These are phyloP conservation scores for Centropristis striata DNA, from an alignment of 2,113 vertebrate species.

Conservation along the genomic window DNA sequence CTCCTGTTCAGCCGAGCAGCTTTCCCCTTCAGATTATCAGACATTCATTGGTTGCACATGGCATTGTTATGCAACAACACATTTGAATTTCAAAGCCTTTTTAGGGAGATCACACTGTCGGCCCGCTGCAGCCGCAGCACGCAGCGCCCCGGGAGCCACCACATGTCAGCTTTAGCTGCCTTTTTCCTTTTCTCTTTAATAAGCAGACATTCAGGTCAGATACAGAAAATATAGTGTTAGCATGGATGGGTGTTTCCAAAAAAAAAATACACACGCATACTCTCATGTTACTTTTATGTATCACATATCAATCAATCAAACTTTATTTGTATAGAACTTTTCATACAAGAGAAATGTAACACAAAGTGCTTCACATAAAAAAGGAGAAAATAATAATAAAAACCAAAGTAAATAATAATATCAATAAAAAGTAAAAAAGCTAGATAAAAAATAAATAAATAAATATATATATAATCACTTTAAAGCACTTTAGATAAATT, in stretches of 20 bases:
- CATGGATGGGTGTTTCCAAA: not conserved
- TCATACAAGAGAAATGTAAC: too few species aligned
- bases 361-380: too few species aligned
- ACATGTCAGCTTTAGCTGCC: constrained; percentile 44
- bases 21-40: constrained; percentile 68
- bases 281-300: too few species aligned
- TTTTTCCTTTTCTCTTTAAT: constrained; percentile 48
- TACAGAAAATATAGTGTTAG: constrained; percentile 5
- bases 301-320: too few species aligned
- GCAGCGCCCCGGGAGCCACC: constrained; percentile 14
- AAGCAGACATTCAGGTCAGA: not conserved
- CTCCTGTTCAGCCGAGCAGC: constrained; percentile 50
- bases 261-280: not conserved
- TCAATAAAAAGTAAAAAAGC: too few species aligned
- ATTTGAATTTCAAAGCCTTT: constrained; percentile 78
- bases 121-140: constrained; percentile 36
- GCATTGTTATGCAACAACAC: constrained; percentile 79
- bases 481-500: not conserved
- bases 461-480: too few species aligned
- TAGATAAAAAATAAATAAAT: too few species aligned
- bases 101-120: constrained; percentile 57
- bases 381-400: too few species aligned
- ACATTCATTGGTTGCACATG: constrained; percentile 69
- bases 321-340: too few species aligned
- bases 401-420: too few species aligned